These are phyloP conservation scores for Columba janthina DNA, from an alignment of 2,113 vertebrate species.

Conservation along the genomic window DNA sequence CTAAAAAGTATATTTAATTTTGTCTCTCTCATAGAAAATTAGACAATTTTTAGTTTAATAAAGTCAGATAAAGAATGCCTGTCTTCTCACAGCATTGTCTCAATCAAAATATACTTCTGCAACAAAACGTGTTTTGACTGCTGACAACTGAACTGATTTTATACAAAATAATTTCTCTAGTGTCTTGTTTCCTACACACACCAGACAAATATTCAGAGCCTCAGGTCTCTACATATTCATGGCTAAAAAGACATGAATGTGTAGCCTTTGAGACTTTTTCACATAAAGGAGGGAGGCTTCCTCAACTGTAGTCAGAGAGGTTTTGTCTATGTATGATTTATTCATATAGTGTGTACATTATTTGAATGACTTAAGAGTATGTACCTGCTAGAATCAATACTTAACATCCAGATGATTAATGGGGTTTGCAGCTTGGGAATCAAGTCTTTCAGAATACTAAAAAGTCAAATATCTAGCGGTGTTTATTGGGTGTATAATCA, in stretches of 20 bases:
- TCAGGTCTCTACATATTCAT: background rate
- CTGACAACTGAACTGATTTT: background rate
- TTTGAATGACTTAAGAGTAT: background rate
- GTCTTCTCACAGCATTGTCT: background rate
- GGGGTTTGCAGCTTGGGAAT: background rate
- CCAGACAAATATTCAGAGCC: background rate
- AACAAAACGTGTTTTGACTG: background rate
- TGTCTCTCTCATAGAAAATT: background rate
- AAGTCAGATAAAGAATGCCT: background rate
- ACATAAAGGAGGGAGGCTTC: background rate
- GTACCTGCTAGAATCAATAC: background rate
- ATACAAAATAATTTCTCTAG: background rate
- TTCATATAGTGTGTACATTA: background rate
- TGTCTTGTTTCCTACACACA: background rate
- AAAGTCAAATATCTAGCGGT: background rate
- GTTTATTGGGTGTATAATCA: background rate
- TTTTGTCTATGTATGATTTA: background rate
- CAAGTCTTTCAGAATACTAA: background rate
- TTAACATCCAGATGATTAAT: background rate
- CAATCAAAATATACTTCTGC: background rate
- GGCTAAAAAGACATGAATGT: background rate
- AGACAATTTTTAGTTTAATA: background rate
- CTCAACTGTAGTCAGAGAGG: background rate
- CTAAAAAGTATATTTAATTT: background rate
- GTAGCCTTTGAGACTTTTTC: background rate